Base-by-base conservation (phyloP, 2,797 vertebrate species). In the Alectoris magna region DNA sequence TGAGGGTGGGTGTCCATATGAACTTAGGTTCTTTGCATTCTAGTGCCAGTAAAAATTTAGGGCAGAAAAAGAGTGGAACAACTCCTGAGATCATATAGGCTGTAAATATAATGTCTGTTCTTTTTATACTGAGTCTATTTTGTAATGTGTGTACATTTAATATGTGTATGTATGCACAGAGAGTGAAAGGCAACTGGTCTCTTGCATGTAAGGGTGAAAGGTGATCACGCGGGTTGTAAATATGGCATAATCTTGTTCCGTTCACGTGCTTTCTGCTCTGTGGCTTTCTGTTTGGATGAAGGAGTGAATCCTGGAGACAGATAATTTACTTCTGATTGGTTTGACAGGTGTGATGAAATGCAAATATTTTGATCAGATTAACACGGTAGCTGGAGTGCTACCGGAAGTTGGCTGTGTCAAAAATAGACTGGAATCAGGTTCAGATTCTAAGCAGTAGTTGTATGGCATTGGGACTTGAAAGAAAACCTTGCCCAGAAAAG, bases 301-400 rank as follows among this genome's bases (percentile, higher is more conserved):
- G 74, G 67, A 18, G 36, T 68, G 53, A 77, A 62, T 94, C 73
- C 64, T 49, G 41, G 56, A 82, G 83, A 90, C 46, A 64, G 41
- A 58, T 94, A 90, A 96, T 84, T 96, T 94, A 82, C 86, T 94
- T 95, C 56, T 72, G 83, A 86, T 91, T 83, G 71, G 64, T 93
- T 90, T 96, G 95, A 91, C 93, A 94, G 91, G 80, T 96, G 93
- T 90, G 91, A 95, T 94, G 91, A 95, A 96, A 94, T 94, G 85
- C 88, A 95, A 82, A 88, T 94, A 94, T 87, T 96, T 93, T 93
- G 94, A 48, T 93, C 93, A 94, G 81, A 94, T 95, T 95, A 94
- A 80, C 90, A 66, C 7, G 5, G 79, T 95, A 62, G 62, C 86
- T 88, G 53, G 58, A 62, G 10, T 91, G 88, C 80, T 84, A 9